Base-by-base conservation (phyloP, 2,888 invertebrate genomes). In the Flabesymbios commensalis region DNA sequence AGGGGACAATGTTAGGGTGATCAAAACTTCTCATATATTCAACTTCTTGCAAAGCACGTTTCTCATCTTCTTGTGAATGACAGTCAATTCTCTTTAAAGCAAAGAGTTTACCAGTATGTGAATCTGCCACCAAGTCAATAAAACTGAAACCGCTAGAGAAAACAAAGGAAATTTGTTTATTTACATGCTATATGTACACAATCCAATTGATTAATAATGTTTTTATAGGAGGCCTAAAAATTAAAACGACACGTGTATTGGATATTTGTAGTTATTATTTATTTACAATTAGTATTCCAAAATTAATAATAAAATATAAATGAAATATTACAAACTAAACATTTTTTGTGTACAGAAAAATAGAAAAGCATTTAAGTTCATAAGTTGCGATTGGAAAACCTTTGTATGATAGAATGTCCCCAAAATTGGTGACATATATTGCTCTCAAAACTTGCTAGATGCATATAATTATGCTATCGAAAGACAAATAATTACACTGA, bases 11-110 rank as follows among this genome's bases (percentile, higher is more conserved):
- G 79, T 90, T 90, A 2, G 88, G 88, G 80, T 91, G 90, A 65
- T 87, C 86, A 29, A 92, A 83, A 72, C 87, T 84, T 60, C 87
- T 87, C 78, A 90, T 89, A 75, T 89, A 88, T 72, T 90, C 88
- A 48, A 91, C 88, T 84, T 93, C 93, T 65, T 87, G 86, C 74
- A 88, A 77, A 0, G 90, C 91, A 64, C 75, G 85, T 79, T 76
- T 64, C 77, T 91, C 90, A 79, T 93, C 92, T 68, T 90, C 89
- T 61, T 87, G 84, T 64, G 89, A 88, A 80, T 92, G 92, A 75
- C 91, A 92, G n/a, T 87, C 86, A 61, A 92, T 90, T 73, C 90
- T 86, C 83, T 93, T 93, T 47, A 92, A 83, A 4, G 92, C 93
- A 83, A 87, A 91, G 67, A 86, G 84, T 68, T 87, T 88, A 71